Conservation (phyloP, 1,140 invertebrate species). For the Tetraneura akinire region DNA sequence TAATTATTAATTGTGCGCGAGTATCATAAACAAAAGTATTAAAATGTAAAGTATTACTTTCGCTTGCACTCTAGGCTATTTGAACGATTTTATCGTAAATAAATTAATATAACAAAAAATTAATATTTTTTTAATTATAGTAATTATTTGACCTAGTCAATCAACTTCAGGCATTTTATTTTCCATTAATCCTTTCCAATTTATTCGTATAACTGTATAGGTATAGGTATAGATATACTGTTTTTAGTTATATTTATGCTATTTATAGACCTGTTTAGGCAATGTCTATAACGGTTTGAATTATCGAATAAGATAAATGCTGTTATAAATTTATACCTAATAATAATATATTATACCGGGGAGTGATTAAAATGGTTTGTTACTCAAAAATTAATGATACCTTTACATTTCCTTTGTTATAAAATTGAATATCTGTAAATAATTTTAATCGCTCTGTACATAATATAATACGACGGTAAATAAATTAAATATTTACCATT, state of each 20-base stretch:
- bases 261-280: conserved; percentile 27
- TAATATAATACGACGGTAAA: no score
- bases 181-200: conserved; percentile 32
- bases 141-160: background rate
- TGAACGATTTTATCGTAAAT: conserved; percentile 19
- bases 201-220: background rate
- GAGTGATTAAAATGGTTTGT: no score
- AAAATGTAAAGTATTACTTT: conserved; percentile 39
- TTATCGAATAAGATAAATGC: background rate
- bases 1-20: background rate
- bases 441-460: no score
- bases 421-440: no score
- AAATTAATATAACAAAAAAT: background rate
- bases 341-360: no score
- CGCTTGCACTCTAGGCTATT: conserved; percentile 35
- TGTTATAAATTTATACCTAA: no score
- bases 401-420: no score
- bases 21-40: conserved; percentile 19
- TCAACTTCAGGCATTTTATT: conserved; percentile 26
- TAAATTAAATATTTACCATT: no score
- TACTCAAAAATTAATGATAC: no score
- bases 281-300: conserved; percentile 22
- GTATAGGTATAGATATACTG: background rate
- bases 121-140: conserved; percentile 33
- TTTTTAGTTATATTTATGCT: no score